Evolutionary conservation across 2,113 vertebrate species (phyloP).

Genomic region (Blennius ocellaris): DNA sequence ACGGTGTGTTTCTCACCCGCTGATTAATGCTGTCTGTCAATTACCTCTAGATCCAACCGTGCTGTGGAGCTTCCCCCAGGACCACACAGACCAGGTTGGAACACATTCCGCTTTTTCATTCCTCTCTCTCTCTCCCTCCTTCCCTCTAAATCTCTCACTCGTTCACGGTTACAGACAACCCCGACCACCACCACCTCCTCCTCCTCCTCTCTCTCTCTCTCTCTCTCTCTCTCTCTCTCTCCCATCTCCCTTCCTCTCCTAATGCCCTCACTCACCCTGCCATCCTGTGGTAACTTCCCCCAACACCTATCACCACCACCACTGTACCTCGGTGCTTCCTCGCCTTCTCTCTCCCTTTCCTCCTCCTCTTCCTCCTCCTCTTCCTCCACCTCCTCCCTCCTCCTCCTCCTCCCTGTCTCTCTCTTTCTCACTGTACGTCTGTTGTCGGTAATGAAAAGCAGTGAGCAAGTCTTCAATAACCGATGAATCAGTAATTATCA

Average conservation of each 20-base stretch:
- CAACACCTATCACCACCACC: conserved; percentile 51
- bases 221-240: no score
- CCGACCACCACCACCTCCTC: conserved; percentile 30
- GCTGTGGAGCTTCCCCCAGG: conserved; percentile 99
- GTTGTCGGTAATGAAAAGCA: conserved; percentile 87
- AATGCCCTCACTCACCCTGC: conserved; percentile 74
- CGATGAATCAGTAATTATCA: conserved; percentile 87
- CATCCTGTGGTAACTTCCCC: conserved; percentile 68
- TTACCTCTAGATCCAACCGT: conserved; percentile 99
- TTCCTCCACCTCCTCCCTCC: conserved; percentile 16
- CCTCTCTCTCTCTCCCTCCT: conserved; percentile 44
- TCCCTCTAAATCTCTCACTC: conserved; percentile 36
- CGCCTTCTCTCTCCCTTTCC: not conserved
- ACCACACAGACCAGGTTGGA: conserved; percentile 99
- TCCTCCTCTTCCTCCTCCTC: not conserved
- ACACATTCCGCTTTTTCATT: conserved; percentile 85
- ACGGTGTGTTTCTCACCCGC: conserved; percentile 88
- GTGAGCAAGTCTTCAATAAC: conserved; percentile 87
- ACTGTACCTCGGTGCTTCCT: conserved; percentile 40
- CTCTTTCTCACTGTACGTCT: conserved; percentile 77
- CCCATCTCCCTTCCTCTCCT: conserved; percentile 53
- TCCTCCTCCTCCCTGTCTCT: conserved; percentile 33
- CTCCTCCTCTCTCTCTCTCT: no score
- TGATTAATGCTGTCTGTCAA: conserved; percentile 96
- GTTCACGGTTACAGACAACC: conserved; percentile 40